Evolutionary conservation across 2,113 vertebrate genomes (phyloP).

Genomic region (Condylura cristata): DNA sequence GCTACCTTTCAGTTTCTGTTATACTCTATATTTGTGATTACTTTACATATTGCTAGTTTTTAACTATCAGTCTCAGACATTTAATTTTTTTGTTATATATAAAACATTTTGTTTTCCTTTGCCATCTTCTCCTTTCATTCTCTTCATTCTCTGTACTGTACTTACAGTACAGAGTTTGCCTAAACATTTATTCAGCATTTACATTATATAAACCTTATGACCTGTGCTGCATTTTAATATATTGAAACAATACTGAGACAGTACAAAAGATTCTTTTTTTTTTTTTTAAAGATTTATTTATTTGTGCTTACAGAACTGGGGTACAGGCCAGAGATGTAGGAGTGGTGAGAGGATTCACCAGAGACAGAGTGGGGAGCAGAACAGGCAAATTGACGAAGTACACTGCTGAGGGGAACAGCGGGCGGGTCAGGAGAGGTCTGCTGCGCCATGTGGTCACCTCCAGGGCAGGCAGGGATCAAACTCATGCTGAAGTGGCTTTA

Average conservation of each 20-base stretch:
- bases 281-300: too few species aligned
- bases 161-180: slow-evolving; percentile 5
- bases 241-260: not conserved
- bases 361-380: too few species aligned
- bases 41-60: not conserved
- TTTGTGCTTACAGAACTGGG: too few species aligned
- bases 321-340: too few species aligned
- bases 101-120: not conserved
- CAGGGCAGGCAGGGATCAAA: too few species aligned
- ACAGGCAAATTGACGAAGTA: too few species aligned
- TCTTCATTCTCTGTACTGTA: not conserved
- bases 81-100: not conserved
- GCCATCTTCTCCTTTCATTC: not conserved
- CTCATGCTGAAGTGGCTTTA: too few species aligned
- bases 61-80: not conserved
- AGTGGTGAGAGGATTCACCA: too few species aligned
- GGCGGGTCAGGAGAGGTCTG: too few species aligned
- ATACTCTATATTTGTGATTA: not conserved
- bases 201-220: not conserved
- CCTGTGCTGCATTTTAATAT: not conserved
- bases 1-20: not conserved
- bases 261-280: too few species aligned
- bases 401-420: too few species aligned
- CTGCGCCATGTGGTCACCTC: too few species aligned
- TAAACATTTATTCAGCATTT: slow-evolving; percentile 33